Conservation (phyloP, 1,140 invertebrate species). For the Neodiprion virginianus region DNA sequence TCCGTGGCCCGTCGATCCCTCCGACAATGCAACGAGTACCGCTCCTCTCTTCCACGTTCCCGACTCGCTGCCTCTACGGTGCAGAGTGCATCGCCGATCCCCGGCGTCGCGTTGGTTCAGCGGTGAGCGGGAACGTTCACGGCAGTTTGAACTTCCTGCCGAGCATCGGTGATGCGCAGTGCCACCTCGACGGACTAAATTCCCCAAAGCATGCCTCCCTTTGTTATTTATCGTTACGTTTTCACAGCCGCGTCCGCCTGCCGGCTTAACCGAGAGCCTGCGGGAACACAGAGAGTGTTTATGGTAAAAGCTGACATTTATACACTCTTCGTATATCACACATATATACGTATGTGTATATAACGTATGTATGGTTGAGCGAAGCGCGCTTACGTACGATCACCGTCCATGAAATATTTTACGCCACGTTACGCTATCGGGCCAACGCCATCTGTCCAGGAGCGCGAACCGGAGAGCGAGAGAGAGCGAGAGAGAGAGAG, state of each 20-base stretch:
- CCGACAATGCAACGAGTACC: neutral
- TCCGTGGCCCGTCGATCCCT: neutral
- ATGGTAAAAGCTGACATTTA: conserved; percentile 6
- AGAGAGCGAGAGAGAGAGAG: conserved; percentile 8
- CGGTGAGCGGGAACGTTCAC: conserved; percentile 33
- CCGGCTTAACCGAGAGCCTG: too few relatives aligned
- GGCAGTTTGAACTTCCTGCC: conserved; percentile 56
- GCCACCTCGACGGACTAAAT: conserved; percentile 56
- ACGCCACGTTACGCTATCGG: conserved; percentile 11
- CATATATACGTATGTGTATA: too few relatives aligned
- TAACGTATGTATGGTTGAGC: conserved; percentile 3
- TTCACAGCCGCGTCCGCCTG: conserved; percentile 1
- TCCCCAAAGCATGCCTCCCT: conserved; percentile 38
- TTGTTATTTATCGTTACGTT: conserved; percentile 32
- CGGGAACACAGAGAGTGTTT: conserved; percentile 16
- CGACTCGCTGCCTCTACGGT: conserved; percentile 30
- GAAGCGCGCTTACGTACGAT: conserved; percentile 35
- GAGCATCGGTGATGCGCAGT: conserved; percentile 60
- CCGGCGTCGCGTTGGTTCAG: too few relatives aligned
- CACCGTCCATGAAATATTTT: conserved; percentile 9
- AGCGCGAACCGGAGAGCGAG: neutral
- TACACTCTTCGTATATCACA: neutral
- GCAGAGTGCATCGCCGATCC: too few relatives aligned
- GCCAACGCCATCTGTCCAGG: neutral
- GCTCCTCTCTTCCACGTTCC: conserved; percentile 37